These are phyloP conservation scores for Bombus haemorrhoidalis DNA, from an alignment of 1,140 invertebrate species.

Conservation along the genomic window DNA sequence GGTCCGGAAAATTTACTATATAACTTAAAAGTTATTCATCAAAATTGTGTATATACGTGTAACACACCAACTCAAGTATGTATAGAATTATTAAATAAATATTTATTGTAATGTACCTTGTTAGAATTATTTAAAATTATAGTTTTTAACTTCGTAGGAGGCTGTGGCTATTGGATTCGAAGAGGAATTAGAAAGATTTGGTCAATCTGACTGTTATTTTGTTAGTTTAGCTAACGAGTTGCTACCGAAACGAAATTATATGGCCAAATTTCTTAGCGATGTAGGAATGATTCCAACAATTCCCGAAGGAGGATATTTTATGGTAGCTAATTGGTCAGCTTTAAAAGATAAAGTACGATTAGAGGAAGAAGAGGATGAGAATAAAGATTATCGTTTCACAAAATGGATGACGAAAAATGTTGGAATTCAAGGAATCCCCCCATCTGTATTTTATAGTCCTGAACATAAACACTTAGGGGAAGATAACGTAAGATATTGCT, in stretches of 20 bases:
- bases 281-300: slow-evolving; percentile 95
- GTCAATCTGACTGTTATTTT: slow-evolving; percentile 93
- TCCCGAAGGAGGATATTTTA: slow-evolving; percentile 98
- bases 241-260: slow-evolving; percentile 91
- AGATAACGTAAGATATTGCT: slow-evolving; percentile 95
- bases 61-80: slow-evolving; percentile 90
- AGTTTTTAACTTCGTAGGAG: slow-evolving; percentile 85
- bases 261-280: slow-evolving; percentile 90
- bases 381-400: slow-evolving; percentile 95
- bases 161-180: slow-evolving; percentile 96
- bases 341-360: slow-evolving; percentile 87
- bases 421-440: slow-evolving; percentile 96
- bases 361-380: slow-evolving; percentile 86
- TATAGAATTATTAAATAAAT: slow-evolving; percentile 8
- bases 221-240: slow-evolving; percentile 90
- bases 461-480: slow-evolving; percentile 93
- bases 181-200: slow-evolving; percentile 89
- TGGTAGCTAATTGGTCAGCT: slow-evolving; percentile 95
- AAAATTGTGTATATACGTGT: slow-evolving; percentile 96
- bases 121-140: slow-evolving; percentile 21
- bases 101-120: background rate
- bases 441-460: slow-evolving; percentile 95
- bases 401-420: slow-evolving; percentile 97
- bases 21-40: slow-evolving; percentile 94
- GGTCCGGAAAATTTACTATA: slow-evolving; percentile 91